These are phyloP conservation scores for Dipus sagitta DNA, from an alignment of 2,797 vertebrate genomes.

Conservation along the genomic window DNA sequence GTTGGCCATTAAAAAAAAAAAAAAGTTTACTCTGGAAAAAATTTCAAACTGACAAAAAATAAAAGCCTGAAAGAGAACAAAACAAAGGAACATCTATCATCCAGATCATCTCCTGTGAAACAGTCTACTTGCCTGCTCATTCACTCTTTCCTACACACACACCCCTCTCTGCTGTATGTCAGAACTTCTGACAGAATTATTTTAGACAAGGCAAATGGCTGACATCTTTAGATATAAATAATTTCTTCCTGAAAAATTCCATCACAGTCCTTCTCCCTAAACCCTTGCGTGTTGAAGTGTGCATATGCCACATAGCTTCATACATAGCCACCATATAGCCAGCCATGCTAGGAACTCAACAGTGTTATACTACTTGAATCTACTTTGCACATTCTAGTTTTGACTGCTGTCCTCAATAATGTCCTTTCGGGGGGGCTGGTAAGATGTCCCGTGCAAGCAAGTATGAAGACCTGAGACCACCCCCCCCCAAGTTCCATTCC, in stretches of 20 bases:
- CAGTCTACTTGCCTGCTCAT: background rate
- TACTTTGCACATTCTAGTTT: background rate
- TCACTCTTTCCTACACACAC: background rate
- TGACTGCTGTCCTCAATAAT: background rate
- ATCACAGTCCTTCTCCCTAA: background rate
- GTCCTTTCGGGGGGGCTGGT: background rate
- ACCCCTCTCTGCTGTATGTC: no score
- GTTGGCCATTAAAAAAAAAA: background rate
- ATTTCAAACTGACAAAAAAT: background rate
- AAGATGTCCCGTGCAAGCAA: no score
- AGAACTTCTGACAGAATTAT: background rate
- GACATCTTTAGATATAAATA: background rate
- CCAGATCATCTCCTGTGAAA: background rate
- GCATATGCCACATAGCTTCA: background rate
- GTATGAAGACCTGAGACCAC: no score
- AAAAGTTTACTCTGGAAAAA: constrained; percentile 21
- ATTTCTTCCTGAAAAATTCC: background rate
- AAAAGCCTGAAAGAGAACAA: background rate
- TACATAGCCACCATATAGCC: background rate
- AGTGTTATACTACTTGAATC: background rate
- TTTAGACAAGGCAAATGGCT: background rate
- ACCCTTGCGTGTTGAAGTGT: background rate
- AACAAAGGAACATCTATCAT: background rate
- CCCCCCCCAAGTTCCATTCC: no score
- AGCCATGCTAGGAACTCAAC: background rate